Percentiles rank a stretch among this genome's conserved stretches.
phyloP scores from a whole-genome alignment of 2,797 vertebrate species.

The Takifugu ocellatus region DNA sequence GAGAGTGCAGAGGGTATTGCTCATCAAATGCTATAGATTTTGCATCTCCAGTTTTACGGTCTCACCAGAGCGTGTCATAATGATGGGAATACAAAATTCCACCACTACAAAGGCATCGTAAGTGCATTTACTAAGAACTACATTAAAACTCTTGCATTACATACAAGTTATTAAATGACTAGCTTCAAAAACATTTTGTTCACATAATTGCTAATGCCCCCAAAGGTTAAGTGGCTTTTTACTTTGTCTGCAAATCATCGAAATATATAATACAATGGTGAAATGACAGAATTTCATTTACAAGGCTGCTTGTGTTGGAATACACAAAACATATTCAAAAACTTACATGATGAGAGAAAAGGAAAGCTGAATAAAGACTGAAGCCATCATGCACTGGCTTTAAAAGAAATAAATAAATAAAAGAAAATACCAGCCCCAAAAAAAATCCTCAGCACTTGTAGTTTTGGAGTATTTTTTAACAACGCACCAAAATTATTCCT shows the following conservation, averaged over 20 bases:
- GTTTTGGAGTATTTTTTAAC: not conserved
- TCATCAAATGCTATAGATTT: conserved; percentile 64
- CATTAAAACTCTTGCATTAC: not conserved
- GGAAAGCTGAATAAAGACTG: not conserved
- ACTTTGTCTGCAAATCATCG: too few relatives aligned
- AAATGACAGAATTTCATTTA: not conserved
- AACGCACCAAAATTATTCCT: not conserved
- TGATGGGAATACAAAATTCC: conserved; percentile 35
- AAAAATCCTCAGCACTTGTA: not conserved
- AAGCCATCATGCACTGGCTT: not conserved
- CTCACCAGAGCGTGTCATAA: conserved; percentile 63
- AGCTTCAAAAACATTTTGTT: conserved; percentile 10
- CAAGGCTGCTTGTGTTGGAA: not conserved
- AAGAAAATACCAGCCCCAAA: not conserved
- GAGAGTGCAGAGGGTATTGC: conserved; percentile 2
- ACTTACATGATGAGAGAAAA: not conserved
- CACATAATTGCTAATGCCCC: not conserved
- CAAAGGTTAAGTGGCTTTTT: too few relatives aligned
- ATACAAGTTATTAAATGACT: conserved; percentile 14
- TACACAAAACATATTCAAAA: not conserved
- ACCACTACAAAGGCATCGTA: too few relatives aligned
- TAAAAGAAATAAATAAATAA: not conserved
- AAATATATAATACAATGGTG: too few relatives aligned
- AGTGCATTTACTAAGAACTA: too few relatives aligned
- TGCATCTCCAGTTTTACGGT: conserved; percentile 70